Percentiles rank a stretch among this genome's conserved stretches.
phyloP scores from a whole-genome alignment of 2,113 vertebrate species.

The Phyllostomus hastatus region DNA sequence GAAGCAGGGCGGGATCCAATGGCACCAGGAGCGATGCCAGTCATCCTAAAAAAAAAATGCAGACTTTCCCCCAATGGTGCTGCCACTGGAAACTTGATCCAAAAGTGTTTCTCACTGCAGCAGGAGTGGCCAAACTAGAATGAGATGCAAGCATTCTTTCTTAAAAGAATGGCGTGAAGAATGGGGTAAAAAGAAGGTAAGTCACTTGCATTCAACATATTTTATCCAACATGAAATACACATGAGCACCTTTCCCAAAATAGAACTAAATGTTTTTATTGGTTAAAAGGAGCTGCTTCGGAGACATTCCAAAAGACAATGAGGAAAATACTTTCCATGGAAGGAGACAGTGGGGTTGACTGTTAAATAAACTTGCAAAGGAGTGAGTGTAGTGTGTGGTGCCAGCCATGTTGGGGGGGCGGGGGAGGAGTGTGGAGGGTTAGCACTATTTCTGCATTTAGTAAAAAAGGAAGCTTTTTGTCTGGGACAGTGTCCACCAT shows the following conservation, averaged over 20 bases:
- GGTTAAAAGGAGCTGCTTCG: conserved; percentile 19
- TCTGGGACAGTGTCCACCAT: not conserved
- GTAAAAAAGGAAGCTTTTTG: not conserved
- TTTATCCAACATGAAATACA: conserved; percentile 24
- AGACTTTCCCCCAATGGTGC: not conserved
- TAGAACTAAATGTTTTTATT: conserved; percentile 38
- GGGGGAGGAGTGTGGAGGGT: not conserved
- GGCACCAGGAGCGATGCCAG: not conserved
- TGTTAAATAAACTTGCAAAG: conserved; percentile 30
- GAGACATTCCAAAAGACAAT: conserved; percentile 44
- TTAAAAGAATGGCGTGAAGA: not conserved
- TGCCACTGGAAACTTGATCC: not conserved
- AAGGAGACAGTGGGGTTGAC: not conserved
- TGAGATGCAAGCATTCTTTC: conserved; percentile 9
- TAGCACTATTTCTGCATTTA: not conserved
- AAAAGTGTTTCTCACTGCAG: not conserved
- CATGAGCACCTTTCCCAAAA: not conserved
- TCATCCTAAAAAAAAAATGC: not conserved
- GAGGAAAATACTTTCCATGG: conserved; percentile 33
- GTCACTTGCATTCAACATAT: conserved; percentile 16
- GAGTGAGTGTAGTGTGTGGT: not conserved
- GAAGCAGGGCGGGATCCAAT: not conserved
- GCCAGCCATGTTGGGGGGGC: not conserved
- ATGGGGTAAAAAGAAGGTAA: not conserved
- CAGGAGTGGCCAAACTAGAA: not conserved